These are phyloP conservation scores for Branchipolynoe longqiensis DNA, from an alignment of 2,888 invertebrate genomes.

Conservation along the genomic window DNA sequence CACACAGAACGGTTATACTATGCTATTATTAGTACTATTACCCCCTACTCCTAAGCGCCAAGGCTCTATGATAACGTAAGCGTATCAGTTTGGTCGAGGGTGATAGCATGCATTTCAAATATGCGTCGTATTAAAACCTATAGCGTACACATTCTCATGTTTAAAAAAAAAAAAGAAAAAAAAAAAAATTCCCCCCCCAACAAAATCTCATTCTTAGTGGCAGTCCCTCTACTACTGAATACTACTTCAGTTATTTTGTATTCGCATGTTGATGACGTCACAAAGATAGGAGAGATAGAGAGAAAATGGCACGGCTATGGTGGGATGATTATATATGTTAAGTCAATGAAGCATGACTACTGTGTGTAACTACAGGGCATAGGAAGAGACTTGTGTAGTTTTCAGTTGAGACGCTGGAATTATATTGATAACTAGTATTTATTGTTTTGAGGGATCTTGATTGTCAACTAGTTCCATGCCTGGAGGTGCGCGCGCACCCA, in stretches of 20 bases:
- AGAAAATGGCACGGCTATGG: not conserved
- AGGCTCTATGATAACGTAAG: slow-evolving; percentile 30
- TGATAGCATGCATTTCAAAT: slow-evolving; percentile 43
- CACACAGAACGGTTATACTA: slow-evolving; percentile 21
- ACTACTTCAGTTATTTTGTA: slow-evolving; percentile 52
- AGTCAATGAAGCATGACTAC: not conserved
- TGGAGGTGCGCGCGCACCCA: not conserved
- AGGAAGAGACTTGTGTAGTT: no score
- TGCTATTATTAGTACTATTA: slow-evolving; percentile 21
- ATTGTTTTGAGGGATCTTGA: slow-evolving; percentile 46
- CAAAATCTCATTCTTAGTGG: slow-evolving; percentile 52
- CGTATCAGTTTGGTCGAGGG: slow-evolving; percentile 45
- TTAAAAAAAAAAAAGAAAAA: slow-evolving; percentile 1
- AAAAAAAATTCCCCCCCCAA: no score
- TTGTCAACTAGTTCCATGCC: not conserved
- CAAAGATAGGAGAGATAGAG: no score
- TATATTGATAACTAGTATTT: slow-evolving; percentile 21
- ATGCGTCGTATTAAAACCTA: slow-evolving; percentile 42
- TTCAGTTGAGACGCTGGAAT: slow-evolving; percentile 20
- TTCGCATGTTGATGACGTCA: slow-evolving; percentile 34
- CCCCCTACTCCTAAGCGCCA: slow-evolving; percentile 18
- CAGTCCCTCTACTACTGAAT: slow-evolving; percentile 46
- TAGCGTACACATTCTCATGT: slow-evolving; percentile 47
- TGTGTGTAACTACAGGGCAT: slow-evolving; percentile 15
- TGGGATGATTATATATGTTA: slow-evolving; percentile 11